Percentiles rank a stretch among this genome's conserved stretches.
Evolutionary conservation across 2,888 invertebrate species (phyloP).

Genomic region (Ophion obscuratus): DNA sequence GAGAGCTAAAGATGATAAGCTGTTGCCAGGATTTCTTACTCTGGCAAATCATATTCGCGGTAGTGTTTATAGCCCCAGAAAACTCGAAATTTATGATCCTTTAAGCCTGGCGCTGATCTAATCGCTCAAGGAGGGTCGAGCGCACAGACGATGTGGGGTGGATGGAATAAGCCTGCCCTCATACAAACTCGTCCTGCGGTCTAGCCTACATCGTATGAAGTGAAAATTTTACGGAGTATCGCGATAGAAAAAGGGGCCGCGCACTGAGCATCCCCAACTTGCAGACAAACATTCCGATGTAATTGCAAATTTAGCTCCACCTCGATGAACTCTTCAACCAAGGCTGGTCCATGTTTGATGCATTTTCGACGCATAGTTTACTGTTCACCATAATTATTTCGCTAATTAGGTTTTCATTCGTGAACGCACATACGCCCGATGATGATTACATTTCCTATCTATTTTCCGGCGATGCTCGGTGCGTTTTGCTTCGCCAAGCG

Average conservation of each 20-base stretch:
- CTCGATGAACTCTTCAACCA: neutral
- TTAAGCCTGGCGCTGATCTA: slow-evolving; percentile 17
- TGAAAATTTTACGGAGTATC: slow-evolving; percentile 18
- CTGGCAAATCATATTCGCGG: neutral
- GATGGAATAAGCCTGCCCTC: neutral
- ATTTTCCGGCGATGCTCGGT: neutral
- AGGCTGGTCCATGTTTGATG: neutral
- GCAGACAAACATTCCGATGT: slow-evolving; percentile 6
- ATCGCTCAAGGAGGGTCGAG: neutral
- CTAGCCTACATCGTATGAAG: neutral
- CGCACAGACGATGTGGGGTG: neutral
- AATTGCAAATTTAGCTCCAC: slow-evolving; percentile 3
- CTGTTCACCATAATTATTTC: neutral
- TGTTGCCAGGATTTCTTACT: neutral
- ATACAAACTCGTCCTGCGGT: neutral
- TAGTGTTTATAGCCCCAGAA: neutral
- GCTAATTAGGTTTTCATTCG: neutral
- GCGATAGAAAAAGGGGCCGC: neutral
- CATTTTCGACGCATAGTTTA: neutral
- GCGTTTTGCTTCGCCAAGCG: neutral
- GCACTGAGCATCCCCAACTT: neutral
- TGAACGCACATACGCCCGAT: too few relatives aligned
- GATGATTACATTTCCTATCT: slow-evolving; percentile 11
- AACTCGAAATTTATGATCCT: slow-evolving; percentile 2
- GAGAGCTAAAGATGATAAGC: neutral